Evolutionary conservation across 2,888 invertebrate species (phyloP).

Genomic region (Rotaria socialis): DNA sequence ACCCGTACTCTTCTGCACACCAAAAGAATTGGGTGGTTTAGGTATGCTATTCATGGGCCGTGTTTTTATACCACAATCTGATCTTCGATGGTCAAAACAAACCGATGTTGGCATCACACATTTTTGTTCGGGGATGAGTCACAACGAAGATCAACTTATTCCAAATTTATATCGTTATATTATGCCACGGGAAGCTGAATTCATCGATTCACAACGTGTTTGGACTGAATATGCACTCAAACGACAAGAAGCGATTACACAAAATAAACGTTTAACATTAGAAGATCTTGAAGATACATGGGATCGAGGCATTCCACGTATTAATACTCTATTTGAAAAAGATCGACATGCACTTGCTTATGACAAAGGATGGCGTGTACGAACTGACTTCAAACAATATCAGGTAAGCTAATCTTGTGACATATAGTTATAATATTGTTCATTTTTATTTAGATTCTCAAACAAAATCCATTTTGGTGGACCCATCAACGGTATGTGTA

Average conservation of each 20-base stretch:
- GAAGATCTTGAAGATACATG: slow-evolving; percentile 99
- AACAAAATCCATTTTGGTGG: slow-evolving; percentile 99
- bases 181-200: slow-evolving; percentile 99
- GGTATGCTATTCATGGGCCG: slow-evolving; percentile 99
- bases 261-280: slow-evolving; percentile 87
- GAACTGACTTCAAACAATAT: slow-evolving; percentile 98
- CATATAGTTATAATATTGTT: no score
- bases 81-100: slow-evolving; percentile 86
- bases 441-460: slow-evolving; percentile 73
- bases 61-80: slow-evolving; percentile 84
- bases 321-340: slow-evolving; percentile 98
- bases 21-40: slow-evolving; percentile 91
- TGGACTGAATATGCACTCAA: slow-evolving; percentile 99
- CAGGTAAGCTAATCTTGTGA: no score
- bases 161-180: slow-evolving; percentile 97
- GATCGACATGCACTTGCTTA: slow-evolving; percentile 96
- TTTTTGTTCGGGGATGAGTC: slow-evolving; percentile 98
- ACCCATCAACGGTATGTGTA: slow-evolving; percentile 77
- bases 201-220: slow-evolving; percentile 96
- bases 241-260: slow-evolving; percentile 95
- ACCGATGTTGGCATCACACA: slow-evolving; percentile 97
- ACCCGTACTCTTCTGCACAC: slow-evolving; percentile 98
- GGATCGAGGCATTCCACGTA: slow-evolving; percentile 97
- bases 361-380: slow-evolving; percentile 97
- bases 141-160: slow-evolving; percentile 97